A percentile compares a stretch with the other conserved stretches of the same genome.
Conservation (phyloP, 1,140 invertebrate species). For the Drosophila eugracilis region DNA sequence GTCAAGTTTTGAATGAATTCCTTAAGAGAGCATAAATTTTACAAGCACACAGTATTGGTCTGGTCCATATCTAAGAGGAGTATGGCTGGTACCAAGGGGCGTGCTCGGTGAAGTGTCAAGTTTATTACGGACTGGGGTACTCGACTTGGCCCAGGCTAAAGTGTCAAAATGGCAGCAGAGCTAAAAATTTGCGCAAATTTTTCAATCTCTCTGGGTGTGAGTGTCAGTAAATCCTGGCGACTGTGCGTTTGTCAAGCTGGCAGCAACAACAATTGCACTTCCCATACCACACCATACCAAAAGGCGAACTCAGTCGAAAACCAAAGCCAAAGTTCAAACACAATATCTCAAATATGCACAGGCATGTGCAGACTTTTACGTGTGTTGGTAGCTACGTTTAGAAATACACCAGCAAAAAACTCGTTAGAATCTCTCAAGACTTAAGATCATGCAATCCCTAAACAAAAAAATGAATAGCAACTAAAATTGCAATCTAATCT, state of each 20-base stretch:
- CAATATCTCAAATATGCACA: constrained; percentile 76
- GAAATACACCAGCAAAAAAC: constrained; percentile 2
- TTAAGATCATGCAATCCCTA: not conserved
- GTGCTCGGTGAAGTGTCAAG: constrained; percentile 39
- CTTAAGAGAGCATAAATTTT: constrained; percentile 70
- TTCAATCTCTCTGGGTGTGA: constrained; percentile 51
- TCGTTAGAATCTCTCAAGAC: not conserved
- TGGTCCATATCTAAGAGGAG: too few species aligned
- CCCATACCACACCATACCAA: constrained; percentile 49
- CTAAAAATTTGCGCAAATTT: constrained; percentile 72
- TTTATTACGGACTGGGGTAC: constrained; percentile 52
- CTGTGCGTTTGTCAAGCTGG: constrained; percentile 56
- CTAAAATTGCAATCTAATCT: too few species aligned
- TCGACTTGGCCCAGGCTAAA: constrained; percentile 31
- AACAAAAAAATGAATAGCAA: too few species aligned
- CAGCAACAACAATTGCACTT: constrained; percentile 55
- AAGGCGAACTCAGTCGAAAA: constrained; percentile 56
- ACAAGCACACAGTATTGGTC: constrained; percentile 26
- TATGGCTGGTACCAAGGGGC: too few species aligned
- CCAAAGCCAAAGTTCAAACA: constrained; percentile 82
- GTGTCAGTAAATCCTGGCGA: constrained; percentile 51
- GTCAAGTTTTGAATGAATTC: constrained; percentile 72
- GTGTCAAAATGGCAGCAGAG: constrained; percentile 40
- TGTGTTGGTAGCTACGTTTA: constrained; percentile 4
- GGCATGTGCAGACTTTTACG: constrained; percentile 46